phyloP scores from a whole-genome alignment of 2,888 invertebrate species.

The Caenorhabditis sp. region DNA sequence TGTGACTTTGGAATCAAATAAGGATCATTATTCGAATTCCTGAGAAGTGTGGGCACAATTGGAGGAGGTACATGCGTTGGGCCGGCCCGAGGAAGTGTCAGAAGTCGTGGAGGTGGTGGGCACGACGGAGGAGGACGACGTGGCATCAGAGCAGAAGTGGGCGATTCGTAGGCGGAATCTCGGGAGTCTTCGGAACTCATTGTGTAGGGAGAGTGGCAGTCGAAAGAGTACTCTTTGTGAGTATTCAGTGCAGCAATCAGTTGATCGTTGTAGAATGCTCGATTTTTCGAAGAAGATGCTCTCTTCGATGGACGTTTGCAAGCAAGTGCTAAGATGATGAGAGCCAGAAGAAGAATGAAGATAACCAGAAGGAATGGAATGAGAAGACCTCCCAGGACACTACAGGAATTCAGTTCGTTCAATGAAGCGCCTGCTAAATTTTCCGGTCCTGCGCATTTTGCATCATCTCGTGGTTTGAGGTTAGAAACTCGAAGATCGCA shows the following conservation, averaged over 20 bases:
- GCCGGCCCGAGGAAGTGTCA: constrained; percentile 49
- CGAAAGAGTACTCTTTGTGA: constrained; percentile 69
- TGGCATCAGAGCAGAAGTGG: constrained; percentile 70
- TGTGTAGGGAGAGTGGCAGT: constrained; percentile 67
- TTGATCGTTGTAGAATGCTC: constrained; percentile 64
- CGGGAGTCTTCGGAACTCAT: constrained; percentile 63
- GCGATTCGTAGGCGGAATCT: constrained; percentile 71
- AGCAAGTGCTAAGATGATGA: constrained; percentile 68
- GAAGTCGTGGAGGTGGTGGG: constrained; percentile 56
- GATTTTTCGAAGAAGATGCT: constrained; percentile 52
- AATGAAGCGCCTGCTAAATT: constrained; percentile 58
- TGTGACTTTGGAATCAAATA: constrained; percentile 61
- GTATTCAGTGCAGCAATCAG: constrained; percentile 57
- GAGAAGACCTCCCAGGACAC: constrained; percentile 66
- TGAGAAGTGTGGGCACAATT: constrained; percentile 36
- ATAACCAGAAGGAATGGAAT: constrained; percentile 68
- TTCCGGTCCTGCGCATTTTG: constrained; percentile 64
- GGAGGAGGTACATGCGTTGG: constrained; percentile 52
- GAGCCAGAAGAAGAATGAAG: constrained; percentile 68
- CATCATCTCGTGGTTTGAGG: constrained; percentile 59
- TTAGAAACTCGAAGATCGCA: constrained; percentile 65
- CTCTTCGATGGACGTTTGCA: constrained; percentile 60
- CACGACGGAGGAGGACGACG: constrained; percentile 65
- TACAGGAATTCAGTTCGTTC: constrained; percentile 58
- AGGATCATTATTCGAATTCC: constrained; percentile 48